phyloP scores from a whole-genome alignment of 2,888 invertebrate genomes.

The Holacanthella duospinosa region DNA sequence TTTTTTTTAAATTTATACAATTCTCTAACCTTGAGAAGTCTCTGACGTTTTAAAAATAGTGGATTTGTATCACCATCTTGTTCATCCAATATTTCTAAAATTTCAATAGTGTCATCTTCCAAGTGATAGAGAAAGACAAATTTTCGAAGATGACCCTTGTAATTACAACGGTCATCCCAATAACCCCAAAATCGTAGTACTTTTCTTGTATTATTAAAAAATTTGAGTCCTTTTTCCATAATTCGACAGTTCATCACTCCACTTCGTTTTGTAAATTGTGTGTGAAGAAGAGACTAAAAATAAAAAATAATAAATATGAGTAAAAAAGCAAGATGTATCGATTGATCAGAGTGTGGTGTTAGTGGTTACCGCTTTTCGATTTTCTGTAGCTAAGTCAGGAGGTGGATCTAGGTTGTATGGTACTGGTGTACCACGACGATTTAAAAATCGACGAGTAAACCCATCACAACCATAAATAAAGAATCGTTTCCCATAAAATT shows the following conservation, averaged over 20 bases:
- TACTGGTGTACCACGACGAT: constrained; percentile 71
- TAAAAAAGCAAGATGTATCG: background rate
- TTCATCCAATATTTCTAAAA: constrained; percentile 52
- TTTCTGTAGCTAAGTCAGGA: constrained; percentile 41
- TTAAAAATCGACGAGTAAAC: constrained; percentile 72
- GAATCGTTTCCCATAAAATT: constrained; percentile 67
- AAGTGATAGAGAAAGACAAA: constrained; percentile 73
- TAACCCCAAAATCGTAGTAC: constrained; percentile 67
- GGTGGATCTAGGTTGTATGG: constrained; percentile 56
- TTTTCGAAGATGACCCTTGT: constrained; percentile 64
- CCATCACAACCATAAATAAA: constrained; percentile 74
- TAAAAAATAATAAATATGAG: constrained; percentile 2
- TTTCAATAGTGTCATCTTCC: constrained; percentile 78
- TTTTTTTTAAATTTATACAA: background rate
- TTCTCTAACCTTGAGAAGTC: background rate
- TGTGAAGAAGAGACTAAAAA: constrained; percentile 11
- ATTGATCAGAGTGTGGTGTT: background rate
- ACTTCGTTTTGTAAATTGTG: constrained; percentile 43
- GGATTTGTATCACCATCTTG: background rate
- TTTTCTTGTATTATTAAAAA: constrained; percentile 32
- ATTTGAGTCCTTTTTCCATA: constrained; percentile 39
- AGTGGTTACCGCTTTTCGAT: constrained; percentile 38
- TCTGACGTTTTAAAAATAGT: background rate
- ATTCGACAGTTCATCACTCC: constrained; percentile 56
- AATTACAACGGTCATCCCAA: constrained; percentile 74